Conservation (phyloP, 2,888 invertebrate genomes). For the Eulithis testata region DNA sequence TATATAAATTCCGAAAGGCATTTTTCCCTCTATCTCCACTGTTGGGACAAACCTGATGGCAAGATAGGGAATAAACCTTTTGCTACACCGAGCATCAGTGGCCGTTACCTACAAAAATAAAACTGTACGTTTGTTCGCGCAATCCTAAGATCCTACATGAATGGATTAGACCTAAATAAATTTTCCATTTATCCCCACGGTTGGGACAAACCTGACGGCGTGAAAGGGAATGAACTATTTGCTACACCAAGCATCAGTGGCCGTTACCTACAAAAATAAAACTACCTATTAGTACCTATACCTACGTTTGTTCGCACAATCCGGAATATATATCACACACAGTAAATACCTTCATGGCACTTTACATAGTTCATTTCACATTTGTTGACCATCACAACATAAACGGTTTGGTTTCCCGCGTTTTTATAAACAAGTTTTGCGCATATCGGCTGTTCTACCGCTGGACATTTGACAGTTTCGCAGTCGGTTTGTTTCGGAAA, state of each 20-base stretch:
- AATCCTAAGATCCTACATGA: too few species aligned
- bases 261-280: neutral
- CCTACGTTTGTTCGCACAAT: neutral
- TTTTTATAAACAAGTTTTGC: conserved; percentile 45
- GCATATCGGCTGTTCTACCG: conserved; percentile 50
- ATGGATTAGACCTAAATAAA: too few species aligned
- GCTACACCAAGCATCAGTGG: too few species aligned
- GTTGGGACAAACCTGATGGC: too few species aligned
- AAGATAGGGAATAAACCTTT: too few species aligned
- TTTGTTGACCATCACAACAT: conserved; percentile 53
- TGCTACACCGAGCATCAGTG: too few species aligned
- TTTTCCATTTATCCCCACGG: neutral
- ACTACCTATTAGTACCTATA: too few species aligned
- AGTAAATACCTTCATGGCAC: conserved; percentile 52
- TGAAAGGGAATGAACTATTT: too few species aligned
- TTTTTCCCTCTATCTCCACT: neutral
- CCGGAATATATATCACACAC: neutral
- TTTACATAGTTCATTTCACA: conserved; percentile 60
- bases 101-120: neutral
- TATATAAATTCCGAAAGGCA: neutral
- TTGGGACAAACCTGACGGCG: too few species aligned
- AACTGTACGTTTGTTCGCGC: neutral
- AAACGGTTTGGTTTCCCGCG: conserved; percentile 35
- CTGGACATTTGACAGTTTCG: conserved; percentile 49
- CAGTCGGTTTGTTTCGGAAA: conserved; percentile 35